Evolutionary conservation across 2,113 vertebrate species (phyloP).

Genomic region (Capreolus pygargus): DNA sequence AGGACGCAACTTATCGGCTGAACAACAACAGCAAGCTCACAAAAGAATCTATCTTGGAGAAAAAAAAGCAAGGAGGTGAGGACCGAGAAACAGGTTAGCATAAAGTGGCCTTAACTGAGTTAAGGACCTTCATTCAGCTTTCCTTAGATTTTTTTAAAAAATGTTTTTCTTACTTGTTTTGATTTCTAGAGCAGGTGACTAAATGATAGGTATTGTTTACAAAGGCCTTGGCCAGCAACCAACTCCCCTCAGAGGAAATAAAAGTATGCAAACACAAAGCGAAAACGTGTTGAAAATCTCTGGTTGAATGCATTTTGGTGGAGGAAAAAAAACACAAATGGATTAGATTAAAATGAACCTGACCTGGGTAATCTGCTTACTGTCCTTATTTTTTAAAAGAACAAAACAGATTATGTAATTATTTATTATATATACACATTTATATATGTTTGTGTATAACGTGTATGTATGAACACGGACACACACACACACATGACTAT

Average conservation of each 20-base stretch:
- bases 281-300: neutral
- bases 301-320: neutral
- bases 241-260: neutral
- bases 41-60: accelerated
- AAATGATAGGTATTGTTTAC: neutral
- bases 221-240: neutral
- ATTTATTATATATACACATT: neutral
- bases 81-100: neutral
- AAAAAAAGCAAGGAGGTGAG: neutral
- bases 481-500: too few species aligned
- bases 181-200: neutral
- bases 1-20: accelerated
- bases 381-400: neutral
- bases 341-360: neutral
- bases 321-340: neutral
- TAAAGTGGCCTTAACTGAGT: too few species aligned
- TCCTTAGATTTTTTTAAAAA: too few species aligned
- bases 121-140: neutral
- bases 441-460: neutral
- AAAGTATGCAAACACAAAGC: neutral
- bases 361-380: neutral
- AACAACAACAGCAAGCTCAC: neutral
- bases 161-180: neutral
- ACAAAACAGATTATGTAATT: neutral
- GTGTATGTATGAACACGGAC: too few species aligned